Conservation (phyloP, 1,140 invertebrate species). For the Ericerus pela region DNA sequence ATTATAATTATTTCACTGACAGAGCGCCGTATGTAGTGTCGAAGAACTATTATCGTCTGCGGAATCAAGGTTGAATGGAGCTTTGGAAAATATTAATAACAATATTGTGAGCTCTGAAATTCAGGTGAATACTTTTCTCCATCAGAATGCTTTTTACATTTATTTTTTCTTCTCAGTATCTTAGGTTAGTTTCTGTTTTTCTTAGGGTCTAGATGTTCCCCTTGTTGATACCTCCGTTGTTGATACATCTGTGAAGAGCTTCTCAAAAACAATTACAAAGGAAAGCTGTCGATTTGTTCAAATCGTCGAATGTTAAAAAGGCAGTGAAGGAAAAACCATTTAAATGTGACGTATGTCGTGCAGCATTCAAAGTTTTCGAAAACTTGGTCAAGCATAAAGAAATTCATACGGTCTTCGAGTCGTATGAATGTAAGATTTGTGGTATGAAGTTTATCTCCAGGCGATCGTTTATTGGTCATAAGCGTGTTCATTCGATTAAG, state of each 20-base stretch:
- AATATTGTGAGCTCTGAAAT: too few relatives aligned
- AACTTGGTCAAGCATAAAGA: background rate
- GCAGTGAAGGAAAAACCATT: background rate
- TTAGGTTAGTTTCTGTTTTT: too few relatives aligned
- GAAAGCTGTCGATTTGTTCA: background rate
- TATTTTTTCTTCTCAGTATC: too few relatives aligned
- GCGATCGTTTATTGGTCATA: conserved; percentile 42
- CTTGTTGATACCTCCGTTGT: too few relatives aligned
- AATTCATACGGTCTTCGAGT: conserved; percentile 20
- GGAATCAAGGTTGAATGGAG: too few relatives aligned
- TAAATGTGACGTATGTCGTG: background rate
- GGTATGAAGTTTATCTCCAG: conserved; percentile 46
- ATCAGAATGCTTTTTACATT: too few relatives aligned
- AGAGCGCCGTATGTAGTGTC: too few relatives aligned
- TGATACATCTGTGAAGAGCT: background rate
- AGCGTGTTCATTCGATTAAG: conserved; percentile 53
- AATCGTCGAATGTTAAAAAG: background rate
- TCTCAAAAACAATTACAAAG: conserved; percentile 3
- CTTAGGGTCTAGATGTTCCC: too few relatives aligned
- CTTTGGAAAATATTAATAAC: too few relatives aligned
- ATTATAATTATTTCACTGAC: too few relatives aligned
- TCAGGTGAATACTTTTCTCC: too few relatives aligned
- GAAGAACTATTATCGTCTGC: too few relatives aligned
- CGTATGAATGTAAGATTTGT: conserved; percentile 34
- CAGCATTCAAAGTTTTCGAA: background rate